Base-by-base conservation (phyloP, 1,140 invertebrate species). In the Cardiocondyla obscurior region DNA sequence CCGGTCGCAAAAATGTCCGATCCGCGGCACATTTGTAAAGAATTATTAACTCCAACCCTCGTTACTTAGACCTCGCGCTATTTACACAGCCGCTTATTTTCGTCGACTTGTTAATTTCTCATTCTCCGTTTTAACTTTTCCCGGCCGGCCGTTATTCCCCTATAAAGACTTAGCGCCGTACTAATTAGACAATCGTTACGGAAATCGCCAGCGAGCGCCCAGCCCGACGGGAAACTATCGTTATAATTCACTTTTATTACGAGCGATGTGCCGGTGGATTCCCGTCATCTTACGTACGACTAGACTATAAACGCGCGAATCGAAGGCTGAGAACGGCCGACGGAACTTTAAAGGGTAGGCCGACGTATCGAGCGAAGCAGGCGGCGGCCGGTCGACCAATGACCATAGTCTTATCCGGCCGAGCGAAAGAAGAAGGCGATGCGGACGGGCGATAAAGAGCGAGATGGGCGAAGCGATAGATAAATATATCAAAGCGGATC, bases 401-500 rank as follows among this genome's bases (percentile, higher is more conserved):
- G 74, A 67, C 44, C 74, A 51, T 67, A 44, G 74, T 77, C 30
- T 77, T 67, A 67, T 77, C 30, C 64, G 65, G 39, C 19, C 53
- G 49, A 69, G 64, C 65, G 79, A 69, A 67, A 86, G 83, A 85
- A 85, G 60, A 67, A 60, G 65, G 53, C 84, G 84, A 76, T 84
- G 70, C 55, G 77, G 76, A 70, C 81, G 79, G 69, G 84, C 33
- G 81, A 72, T 65, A 90, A 91, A 91, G 90, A 82, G 39, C 88
- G 87, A 90, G 84, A 86, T 67, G 62, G 55, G n/a, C 39, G 74
- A 79, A 62, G 74, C 74, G 74, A 79, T 79, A 79, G 74, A 79
- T 79, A 79, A 60, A 88, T 92, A 90, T 92, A 92, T 90, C 88
- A 90, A 89, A 91, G 89, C 86, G 85, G 81, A 65, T 76, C 84